phyloP scores from a whole-genome alignment of 2,113 vertebrate species.

The Varanus komodoensis region DNA sequence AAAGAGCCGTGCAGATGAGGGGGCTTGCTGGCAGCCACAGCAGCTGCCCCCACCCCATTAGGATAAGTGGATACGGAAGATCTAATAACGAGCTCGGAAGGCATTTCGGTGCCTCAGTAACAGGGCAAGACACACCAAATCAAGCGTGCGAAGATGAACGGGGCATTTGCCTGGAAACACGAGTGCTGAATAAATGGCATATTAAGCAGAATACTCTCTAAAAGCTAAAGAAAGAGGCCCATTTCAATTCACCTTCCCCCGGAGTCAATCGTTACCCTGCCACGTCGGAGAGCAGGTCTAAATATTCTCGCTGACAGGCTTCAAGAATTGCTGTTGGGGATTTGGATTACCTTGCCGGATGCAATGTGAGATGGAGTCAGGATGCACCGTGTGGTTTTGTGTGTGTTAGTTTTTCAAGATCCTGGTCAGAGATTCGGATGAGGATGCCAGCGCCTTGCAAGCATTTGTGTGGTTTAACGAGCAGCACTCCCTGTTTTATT shows the following conservation, averaged over 20 bases:
- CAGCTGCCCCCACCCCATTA: background rate
- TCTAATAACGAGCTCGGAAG: slow-evolving; percentile 17
- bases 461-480: slow-evolving; percentile 56
- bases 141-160: slow-evolving; percentile 19
- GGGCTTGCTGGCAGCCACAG: background rate
- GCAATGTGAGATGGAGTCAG: slow-evolving; percentile 30
- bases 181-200: background rate
- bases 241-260: slow-evolving; percentile 32
- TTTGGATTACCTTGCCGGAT: slow-evolving; percentile 40
- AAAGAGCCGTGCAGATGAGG: slow-evolving; percentile 38
- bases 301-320: slow-evolving; percentile 51
- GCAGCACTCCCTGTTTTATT: slow-evolving; percentile 18
- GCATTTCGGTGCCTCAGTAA: slow-evolving; percentile 31
- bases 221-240: background rate
- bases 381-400: slow-evolving; percentile 38
- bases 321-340: slow-evolving; percentile 35
- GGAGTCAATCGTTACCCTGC: slow-evolving; percentile 31
- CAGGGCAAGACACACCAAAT: background rate
- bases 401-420: slow-evolving; percentile 42
- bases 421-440: slow-evolving; percentile 47
- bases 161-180: slow-evolving; percentile 28
- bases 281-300: slow-evolving; percentile 54
- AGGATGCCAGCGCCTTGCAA: slow-evolving; percentile 67
- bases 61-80: slow-evolving; percentile 29
- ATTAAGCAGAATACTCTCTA: slow-evolving; percentile 1